Conservation (phyloP, 2,113 vertebrate genomes). For the western clawed frog (Xenopus tropicalis) region DNA sequence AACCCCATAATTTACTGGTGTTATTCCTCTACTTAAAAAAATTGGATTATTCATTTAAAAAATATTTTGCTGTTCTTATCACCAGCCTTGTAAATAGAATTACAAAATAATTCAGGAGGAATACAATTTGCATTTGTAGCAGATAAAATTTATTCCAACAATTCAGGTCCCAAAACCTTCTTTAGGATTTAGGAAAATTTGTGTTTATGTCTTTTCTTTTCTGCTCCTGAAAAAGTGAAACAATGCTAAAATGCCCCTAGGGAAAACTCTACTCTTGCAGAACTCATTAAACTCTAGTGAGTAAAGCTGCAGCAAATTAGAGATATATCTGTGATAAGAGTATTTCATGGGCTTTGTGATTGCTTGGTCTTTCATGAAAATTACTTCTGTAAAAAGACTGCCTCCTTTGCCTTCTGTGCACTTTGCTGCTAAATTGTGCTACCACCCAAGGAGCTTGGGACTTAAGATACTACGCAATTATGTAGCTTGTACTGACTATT, state of each 20-base stretch:
- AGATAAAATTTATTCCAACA: too few species aligned
- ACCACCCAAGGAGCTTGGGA: conserved; percentile 20
- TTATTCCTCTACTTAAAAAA: too few species aligned
- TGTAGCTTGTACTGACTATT: conserved; percentile 2
- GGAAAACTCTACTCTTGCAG: neutral
- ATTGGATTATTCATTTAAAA: too few species aligned
- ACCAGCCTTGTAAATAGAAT: too few species aligned
- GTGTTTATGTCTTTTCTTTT: neutral
- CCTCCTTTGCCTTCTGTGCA: conserved; percentile 6
- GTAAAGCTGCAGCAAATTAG: neutral
- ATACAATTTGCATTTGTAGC: too few species aligned
- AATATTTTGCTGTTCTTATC: too few species aligned
- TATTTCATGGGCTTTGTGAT: conserved; percentile 5
- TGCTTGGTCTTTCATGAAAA: conserved; percentile 14
- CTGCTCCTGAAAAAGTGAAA: neutral
- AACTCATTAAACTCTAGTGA: conserved; percentile 11
- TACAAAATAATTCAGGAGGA: too few species aligned
- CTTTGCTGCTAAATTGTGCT: conserved; percentile 17
- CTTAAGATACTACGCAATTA: conserved; percentile 14
- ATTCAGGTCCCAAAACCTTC: neutral
- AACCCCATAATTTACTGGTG: too few species aligned
- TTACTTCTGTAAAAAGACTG: neutral
- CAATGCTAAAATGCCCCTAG: neutral
- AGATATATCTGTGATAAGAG: neutral
- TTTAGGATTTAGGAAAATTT: neutral